Evolutionary conservation across 2,888 invertebrate species (phyloP), one percentile per base, ranked within the genome.

Genomic region (Calliphora vomitoria): DNA sequence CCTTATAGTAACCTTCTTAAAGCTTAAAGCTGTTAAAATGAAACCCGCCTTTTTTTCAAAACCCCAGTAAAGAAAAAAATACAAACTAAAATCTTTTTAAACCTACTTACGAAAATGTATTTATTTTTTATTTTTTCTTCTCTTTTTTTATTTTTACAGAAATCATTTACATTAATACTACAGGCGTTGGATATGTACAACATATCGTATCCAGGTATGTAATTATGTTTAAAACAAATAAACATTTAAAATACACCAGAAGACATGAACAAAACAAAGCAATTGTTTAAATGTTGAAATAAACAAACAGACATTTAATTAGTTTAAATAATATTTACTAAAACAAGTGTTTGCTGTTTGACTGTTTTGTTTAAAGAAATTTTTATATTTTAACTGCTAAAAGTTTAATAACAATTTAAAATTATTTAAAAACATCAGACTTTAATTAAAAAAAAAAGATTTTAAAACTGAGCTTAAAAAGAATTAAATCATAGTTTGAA

Each of bases 101-200:
- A 74, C 44, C 18, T 58, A 44, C 55, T 55, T 58, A 38, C 44
- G n/a, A 50, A 66, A 84, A 80, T 50, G 38, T 71, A 20, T 74
- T 74, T 71, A 47, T 18, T 78, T 82, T 1, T 1, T 31, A 53
- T 69, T 55, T 72, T 71, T 76, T 71, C 60, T 76, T 71, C 41
- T 82, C 44, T 71, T 79, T 86, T 85, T 90, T 90, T 60, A 35
- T 62, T 72, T 92, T 96, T 96, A 90, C 96, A 97, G 98, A 96
- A 98, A 94, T 97, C 98, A 91, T 98, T 98, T 95, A 98, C 98
- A 91, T 95, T 98, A 92, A 98, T 98, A 91, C 96, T 98, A 91
- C 98, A 98, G 94, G 98, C 98, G 89, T 96, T 97, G 95, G 98
- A 98, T 95, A 96, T 97, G 94, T 96, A 95, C 94, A 96, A 96